Evolutionary conservation across 2,888 invertebrate genomes (phyloP), one percentile per base, ranked within the genome.

Genomic region (Dryomyza anilis): DNA sequence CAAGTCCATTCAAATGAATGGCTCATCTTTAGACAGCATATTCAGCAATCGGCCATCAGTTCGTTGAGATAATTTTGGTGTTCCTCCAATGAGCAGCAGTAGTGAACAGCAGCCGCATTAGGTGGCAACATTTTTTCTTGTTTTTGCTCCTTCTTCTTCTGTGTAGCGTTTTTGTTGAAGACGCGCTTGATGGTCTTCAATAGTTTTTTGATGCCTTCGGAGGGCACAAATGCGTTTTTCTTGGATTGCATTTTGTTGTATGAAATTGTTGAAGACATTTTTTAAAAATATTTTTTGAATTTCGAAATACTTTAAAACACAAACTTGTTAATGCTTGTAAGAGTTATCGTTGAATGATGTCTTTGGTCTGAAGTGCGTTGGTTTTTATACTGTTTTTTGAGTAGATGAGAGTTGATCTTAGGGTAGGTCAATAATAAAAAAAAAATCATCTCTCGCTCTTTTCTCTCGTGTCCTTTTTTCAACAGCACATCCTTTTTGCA

Each of bases 21-120:
- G n/a, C n/a, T n/a, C n/a, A n/a, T n/a, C n/a, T n/a, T n/a, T n/a
- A n/a, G n/a, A n/a, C n/a, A n/a, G n/a, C n/a, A n/a, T n/a, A n/a
- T n/a, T n/a, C n/a, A n/a, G n/a, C n/a, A n/a, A n/a, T n/a, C n/a
- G n/a, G n/a, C 74, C 3, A 72, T 33, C 66, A 75, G 66, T 59
- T 76, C 77, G 63, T 76, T 76, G 27, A 74, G 69, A 71, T 70
- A 74, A 58, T 76, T 76, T 50, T 76, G 73, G 56, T 72, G 69
- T 48, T 76, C 76, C 64, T 76, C 76, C 39, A 69, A 74, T 14
- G 71, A 66, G 14, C 46, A 27, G 56, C 69, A 70, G 21, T 67
- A 63, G 36, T 55, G 33, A 29, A 12, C 3, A 12, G n/a, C n/a
- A n/a, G n/a, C n/a, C n/a, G n/a, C n/a, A n/a, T n/a, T n/a, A n/a